Conservation (phyloP, 2,113 vertebrate species). For the Melierax canorus region DNA sequence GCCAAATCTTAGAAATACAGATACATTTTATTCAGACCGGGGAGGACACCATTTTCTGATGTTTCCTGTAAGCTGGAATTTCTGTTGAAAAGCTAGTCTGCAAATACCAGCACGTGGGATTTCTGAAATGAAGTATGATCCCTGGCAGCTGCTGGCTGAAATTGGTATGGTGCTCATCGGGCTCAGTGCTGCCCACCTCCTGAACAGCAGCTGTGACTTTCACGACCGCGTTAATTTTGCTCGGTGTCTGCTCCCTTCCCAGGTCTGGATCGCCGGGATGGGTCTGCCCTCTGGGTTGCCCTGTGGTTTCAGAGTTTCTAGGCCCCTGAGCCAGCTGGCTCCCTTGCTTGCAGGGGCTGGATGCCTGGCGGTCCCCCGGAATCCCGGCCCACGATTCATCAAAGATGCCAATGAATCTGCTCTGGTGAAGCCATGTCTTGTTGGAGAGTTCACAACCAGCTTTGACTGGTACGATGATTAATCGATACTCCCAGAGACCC, state of each 20-base stretch:
- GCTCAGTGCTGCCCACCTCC: not conserved
- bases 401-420: not conserved
- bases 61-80: not conserved
- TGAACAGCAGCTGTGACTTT: constrained; percentile 26
- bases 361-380: not conserved
- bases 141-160: constrained; percentile 8
- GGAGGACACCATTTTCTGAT: not conserved
- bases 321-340: not conserved
- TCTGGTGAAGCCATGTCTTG: not conserved
- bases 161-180: not conserved
- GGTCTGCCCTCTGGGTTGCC: not conserved
- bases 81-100: not conserved
- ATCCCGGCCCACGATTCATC: not conserved
- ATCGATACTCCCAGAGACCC: not conserved
- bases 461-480: not conserved
- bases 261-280: not conserved
- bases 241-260: not conserved
- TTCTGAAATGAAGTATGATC: constrained; percentile 6
- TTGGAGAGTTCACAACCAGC: not conserved
- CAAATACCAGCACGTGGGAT: not conserved
- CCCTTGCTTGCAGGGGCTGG: not conserved
- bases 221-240: not conserved
- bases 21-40: not conserved
- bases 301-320: not conserved
- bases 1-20: not conserved